Percentiles rank a stretch among this genome's conserved stretches.
These are phyloP conservation scores for Heterocephalus glaber DNA, from an alignment of 2,113 vertebrate genomes.

Conservation along the genomic window DNA sequence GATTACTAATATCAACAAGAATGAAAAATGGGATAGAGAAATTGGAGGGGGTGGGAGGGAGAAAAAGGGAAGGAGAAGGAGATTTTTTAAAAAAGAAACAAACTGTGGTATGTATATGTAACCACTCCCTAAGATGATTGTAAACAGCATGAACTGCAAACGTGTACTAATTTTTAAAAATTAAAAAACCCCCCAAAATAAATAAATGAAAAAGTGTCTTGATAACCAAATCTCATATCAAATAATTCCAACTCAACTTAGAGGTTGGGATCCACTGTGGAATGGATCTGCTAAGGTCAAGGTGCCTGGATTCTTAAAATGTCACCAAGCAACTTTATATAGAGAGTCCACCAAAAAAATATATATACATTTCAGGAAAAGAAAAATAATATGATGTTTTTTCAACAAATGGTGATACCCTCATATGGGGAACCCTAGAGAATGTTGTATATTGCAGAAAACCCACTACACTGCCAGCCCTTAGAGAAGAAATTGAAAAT, in stretches of 20 bases:
- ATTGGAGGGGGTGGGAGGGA: neutral
- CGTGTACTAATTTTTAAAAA: neutral
- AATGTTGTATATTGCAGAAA: neutral
- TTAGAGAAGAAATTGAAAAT: neutral
- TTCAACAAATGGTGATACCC: neutral
- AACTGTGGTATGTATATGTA: neutral
- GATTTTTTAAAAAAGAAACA: neutral
- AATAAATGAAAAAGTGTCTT: neutral
- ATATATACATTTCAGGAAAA: neutral
- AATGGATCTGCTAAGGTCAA: neutral
- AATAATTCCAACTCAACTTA: neutral
- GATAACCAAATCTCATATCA: neutral
- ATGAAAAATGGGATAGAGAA: neutral
- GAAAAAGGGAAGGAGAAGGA: neutral
- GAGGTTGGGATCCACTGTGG: neutral
- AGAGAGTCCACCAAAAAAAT: neutral
- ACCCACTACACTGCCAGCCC: neutral
- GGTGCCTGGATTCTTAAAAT: neutral
- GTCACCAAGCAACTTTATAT: neutral
- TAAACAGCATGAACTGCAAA: neutral
- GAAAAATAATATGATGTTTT: neutral
- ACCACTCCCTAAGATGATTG: neutral
- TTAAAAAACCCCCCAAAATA: neutral
- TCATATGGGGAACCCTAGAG: neutral
- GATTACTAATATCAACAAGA: neutral